A percentile compares a stretch with the other conserved stretches of the same genome.
Evolutionary conservation across 2,113 vertebrate species (phyloP).

Genomic region (Arenaria interpres): DNA sequence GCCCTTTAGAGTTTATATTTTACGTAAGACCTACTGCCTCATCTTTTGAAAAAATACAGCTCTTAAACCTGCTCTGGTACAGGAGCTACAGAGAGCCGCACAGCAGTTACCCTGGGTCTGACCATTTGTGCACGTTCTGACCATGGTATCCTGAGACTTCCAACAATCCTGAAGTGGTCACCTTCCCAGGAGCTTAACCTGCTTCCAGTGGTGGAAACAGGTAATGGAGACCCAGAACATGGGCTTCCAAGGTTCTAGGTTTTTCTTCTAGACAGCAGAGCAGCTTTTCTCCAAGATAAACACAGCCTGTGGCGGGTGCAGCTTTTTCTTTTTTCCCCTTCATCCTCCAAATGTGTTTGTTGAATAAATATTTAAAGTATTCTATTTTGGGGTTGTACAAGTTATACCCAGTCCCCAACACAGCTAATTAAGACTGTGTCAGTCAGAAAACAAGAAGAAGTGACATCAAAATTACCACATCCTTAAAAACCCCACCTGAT

Average conservation of each 20-base stretch:
- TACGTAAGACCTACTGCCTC: not conserved
- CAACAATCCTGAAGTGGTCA: not conserved
- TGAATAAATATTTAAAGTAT: not conserved
- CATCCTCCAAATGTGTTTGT: not conserved
- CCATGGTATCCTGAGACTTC: not conserved
- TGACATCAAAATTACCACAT: not conserved
- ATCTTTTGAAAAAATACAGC: not conserved
- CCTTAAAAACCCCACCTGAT: constrained; percentile 6
- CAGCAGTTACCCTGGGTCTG: not conserved
- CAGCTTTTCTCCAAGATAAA: not conserved
- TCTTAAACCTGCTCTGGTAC: not conserved
- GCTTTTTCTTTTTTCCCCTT: not conserved
- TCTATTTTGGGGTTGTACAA: not conserved
- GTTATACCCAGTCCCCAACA: not conserved
- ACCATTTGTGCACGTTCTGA: not conserved
- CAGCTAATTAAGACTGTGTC: not conserved
- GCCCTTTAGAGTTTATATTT: not conserved
- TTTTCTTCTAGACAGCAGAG: not conserved
- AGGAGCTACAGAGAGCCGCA: not conserved
- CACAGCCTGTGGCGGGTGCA: not conserved
- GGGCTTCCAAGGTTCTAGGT: not conserved
- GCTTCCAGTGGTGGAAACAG: not conserved
- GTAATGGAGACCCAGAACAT: fast-evolving
- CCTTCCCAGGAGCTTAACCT: not conserved
- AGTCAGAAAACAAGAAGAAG: not conserved